These are phyloP conservation scores for Hydrocynus forskahlii DNA, from an alignment of 2,797 vertebrate species.

Conservation along the genomic window DNA sequence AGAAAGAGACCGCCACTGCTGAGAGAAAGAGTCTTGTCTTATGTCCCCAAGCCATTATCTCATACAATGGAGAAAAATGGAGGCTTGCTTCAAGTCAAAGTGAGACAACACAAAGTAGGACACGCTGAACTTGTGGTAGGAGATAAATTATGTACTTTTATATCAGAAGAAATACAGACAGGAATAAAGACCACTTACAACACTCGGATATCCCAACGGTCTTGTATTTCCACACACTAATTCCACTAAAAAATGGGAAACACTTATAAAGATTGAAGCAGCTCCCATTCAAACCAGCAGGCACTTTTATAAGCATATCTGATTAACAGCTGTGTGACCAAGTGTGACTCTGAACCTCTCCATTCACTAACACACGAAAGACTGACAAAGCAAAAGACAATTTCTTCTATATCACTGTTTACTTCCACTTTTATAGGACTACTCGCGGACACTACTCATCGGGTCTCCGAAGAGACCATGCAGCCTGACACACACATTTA, in stretches of 20 bases:
- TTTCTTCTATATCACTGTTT: not conserved
- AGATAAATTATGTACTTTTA: not conserved
- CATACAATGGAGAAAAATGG: not conserved
- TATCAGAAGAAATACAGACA: not conserved
- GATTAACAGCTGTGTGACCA: not conserved
- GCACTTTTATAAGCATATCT: not conserved
- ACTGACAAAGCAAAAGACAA: not conserved
- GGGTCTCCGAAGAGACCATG: not conserved
- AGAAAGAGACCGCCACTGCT: conserved; percentile 38
- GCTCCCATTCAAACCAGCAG: not conserved
- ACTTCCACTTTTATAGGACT: not conserved
- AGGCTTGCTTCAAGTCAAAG: not conserved
- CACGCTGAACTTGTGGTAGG: not conserved
- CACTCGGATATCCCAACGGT: not conserved
- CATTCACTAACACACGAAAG: not conserved
- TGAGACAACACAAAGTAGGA: not conserved
- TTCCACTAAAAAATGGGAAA: not conserved
- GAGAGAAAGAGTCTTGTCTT: conserved; percentile 30
- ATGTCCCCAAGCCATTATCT: conserved; percentile 18
- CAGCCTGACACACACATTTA: not conserved
- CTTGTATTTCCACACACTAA: not conserved
- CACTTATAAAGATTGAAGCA: not conserved
- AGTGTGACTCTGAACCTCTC: not conserved
- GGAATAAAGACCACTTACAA: not conserved
- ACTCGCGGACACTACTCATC: not conserved